Percentiles rank a stretch among this genome's conserved stretches.
Conservation (phyloP, 1,140 invertebrate species). For the Drosophila eugracilis region DNA sequence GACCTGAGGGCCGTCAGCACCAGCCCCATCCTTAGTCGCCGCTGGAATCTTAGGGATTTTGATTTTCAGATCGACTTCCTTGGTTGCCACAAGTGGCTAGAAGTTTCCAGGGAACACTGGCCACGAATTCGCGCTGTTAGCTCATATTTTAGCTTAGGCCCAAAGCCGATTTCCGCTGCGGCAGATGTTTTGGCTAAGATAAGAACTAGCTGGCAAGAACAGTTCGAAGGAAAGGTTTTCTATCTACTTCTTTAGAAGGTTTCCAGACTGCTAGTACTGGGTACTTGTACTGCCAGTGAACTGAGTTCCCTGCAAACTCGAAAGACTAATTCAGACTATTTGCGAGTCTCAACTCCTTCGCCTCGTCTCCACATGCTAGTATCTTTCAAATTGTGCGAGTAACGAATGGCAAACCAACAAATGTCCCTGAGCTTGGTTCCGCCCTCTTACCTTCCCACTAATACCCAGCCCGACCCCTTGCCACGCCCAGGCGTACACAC, state of each 20-base stretch:
- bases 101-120: neutral
- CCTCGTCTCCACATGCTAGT: conserved; percentile 7
- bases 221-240: conserved; percentile 4
- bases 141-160: neutral
- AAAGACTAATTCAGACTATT: conserved; percentile 4
- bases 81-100: neutral
- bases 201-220: neutral
- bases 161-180: too few species aligned
- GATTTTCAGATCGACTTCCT: neutral
- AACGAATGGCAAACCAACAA: conserved; percentile 36
- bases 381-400: conserved; percentile 30
- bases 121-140: too few species aligned
- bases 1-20: conserved; percentile 3
- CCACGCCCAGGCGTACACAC: neutral
- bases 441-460: conserved; percentile 11
- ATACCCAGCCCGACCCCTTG: neutral
- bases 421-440: conserved; percentile 19
- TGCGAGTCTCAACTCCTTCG: neutral
- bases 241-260: too few species aligned
- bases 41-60: neutral
- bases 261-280: too few species aligned
- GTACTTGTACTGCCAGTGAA: neutral
- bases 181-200: conserved; percentile 3
- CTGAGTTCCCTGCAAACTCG: conserved; percentile 8
- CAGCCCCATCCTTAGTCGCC: neutral